Evolutionary conservation across 2,113 vertebrate species (phyloP).

Genomic region (Gyps fulvus): DNA sequence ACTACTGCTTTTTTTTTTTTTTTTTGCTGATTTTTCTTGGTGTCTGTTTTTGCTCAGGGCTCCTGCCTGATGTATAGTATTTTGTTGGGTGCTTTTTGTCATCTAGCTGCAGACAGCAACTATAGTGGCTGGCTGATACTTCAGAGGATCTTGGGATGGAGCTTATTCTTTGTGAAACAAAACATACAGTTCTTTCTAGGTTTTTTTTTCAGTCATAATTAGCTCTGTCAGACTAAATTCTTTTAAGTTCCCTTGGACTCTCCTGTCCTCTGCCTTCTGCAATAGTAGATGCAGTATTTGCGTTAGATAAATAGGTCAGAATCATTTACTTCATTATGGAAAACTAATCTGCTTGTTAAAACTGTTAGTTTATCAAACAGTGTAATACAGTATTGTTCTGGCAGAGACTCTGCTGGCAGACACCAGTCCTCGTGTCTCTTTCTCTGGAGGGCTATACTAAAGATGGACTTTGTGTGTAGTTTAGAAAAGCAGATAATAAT

Average conservation of each 20-base stretch:
- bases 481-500: neutral
- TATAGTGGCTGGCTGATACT: neutral
- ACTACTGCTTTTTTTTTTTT: neutral
- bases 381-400: slow-evolving; percentile 41
- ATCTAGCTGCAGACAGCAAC: neutral
- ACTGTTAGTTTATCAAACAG: neutral
- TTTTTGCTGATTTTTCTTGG: neutral
- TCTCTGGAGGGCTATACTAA: neutral
- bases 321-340: slow-evolving; percentile 8
- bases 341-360: slow-evolving; percentile 32
- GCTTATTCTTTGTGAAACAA: slow-evolving; percentile 2
- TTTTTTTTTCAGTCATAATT: neutral
- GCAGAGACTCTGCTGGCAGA: neutral
- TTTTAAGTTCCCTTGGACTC: neutral
- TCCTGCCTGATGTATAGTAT: neutral
- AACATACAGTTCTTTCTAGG: neutral
- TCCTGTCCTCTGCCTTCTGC: neutral
- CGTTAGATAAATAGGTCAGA: neutral
- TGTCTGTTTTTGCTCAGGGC: neutral
- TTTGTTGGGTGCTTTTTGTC: neutral
- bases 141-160: neutral
- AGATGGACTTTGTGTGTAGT: neutral
- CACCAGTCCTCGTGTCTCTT: neutral
- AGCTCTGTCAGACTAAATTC: neutral
- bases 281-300: neutral